These are phyloP conservation scores for Karalla daura DNA, from an alignment of 2,797 vertebrate genomes.

Conservation along the genomic window DNA sequence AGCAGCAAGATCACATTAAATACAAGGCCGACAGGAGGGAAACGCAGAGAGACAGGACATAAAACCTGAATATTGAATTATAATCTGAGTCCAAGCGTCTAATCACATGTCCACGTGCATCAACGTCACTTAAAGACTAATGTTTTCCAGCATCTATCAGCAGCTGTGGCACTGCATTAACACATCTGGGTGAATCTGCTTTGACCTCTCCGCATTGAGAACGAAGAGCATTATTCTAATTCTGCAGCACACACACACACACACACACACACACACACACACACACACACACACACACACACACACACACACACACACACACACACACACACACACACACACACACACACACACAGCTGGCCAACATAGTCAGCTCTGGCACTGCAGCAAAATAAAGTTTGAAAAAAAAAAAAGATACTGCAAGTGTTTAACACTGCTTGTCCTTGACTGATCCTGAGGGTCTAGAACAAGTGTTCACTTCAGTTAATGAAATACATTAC, in stretches of 20 bases:
- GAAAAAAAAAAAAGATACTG: background rate
- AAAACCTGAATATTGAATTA: background rate
- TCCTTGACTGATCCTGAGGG: background rate
- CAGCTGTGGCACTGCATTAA: conserved; percentile 1
- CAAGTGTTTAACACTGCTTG: background rate
- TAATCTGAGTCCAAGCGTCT: background rate
- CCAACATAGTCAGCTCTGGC: background rate
- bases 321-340: background rate
- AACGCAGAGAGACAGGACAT: background rate
- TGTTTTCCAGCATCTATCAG: conserved; percentile 10
- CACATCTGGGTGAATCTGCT: conserved; percentile 14
- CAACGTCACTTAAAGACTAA: background rate
- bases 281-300: background rate
- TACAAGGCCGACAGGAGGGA: conserved; percentile 10
- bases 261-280: background rate
- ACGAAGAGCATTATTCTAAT: conserved; percentile 11
- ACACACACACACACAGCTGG: background rate
- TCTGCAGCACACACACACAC: background rate
- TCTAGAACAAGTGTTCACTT: background rate
- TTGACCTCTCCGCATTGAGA: conserved; percentile 3
- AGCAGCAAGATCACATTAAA: background rate
- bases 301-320: background rate
- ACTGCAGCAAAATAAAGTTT: background rate
- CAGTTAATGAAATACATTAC: background rate
- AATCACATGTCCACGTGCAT: background rate